Evolutionary conservation across 2,797 vertebrate genomes (phyloP).

Genomic region (Danionella dracula): DNA sequence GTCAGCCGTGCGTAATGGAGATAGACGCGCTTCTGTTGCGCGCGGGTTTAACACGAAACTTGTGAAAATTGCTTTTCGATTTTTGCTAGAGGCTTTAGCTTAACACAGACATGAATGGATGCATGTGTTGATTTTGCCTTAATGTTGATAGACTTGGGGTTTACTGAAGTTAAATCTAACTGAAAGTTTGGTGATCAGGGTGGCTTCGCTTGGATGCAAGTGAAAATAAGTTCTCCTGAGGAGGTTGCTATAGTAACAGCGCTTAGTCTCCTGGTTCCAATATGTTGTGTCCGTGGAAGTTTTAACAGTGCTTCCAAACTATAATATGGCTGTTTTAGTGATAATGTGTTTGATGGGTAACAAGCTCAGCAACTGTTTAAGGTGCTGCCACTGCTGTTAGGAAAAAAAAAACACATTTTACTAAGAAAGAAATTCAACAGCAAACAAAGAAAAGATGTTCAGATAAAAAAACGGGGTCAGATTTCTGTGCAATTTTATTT

Average conservation of each 20-base stretch:
- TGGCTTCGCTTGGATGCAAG: not conserved
- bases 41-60: not conserved
- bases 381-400: no score
- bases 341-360: no score
- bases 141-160: not conserved
- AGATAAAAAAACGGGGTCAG: no score
- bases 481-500: no score
- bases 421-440: no score
- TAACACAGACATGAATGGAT: not conserved
- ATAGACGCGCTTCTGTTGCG: not conserved
- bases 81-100: not conserved
- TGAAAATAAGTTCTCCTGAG: not conserved
- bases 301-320: no score
- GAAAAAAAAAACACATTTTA: not conserved
- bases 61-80: not conserved
- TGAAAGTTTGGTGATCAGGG: not conserved
- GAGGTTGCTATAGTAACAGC: conserved; percentile 1
- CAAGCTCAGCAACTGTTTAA: no score
- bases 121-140: not conserved
- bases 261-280: not conserved
- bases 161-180: not conserved
- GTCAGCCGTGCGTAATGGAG: not conserved
- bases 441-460: no score
- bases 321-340: no score
- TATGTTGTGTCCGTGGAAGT: no score